Evolutionary conservation across 1,140 invertebrate genomes (phyloP).

Genomic region (Lepidurus packardi): DNA sequence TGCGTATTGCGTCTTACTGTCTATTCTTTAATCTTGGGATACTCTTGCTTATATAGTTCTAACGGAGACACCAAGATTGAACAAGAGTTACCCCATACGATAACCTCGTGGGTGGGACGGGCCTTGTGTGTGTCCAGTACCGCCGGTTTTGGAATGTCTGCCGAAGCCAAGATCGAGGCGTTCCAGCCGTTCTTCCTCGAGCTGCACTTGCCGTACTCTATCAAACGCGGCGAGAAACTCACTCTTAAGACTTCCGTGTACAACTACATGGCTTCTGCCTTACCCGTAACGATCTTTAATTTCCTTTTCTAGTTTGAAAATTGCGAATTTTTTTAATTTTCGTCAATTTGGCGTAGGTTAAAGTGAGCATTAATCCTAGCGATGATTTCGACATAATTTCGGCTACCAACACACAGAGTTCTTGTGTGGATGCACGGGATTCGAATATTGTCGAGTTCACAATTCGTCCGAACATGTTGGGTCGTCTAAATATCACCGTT

Average conservation of each 20-base stretch:
- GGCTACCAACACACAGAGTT: neutral
- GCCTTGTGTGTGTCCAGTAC: conserved; percentile 60
- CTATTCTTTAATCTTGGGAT: neutral
- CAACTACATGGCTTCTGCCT: conserved; percentile 23
- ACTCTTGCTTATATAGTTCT: conserved; percentile 44
- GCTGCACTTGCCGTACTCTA: conserved; percentile 61
- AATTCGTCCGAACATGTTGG: conserved; percentile 49
- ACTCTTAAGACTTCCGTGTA: conserved; percentile 49
- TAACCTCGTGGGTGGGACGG: conserved; percentile 66
- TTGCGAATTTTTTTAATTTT: no score
- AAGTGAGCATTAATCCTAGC: neutral
- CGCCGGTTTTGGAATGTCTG: conserved; percentile 58
- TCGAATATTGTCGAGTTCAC: conserved; percentile 49
- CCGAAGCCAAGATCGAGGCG: conserved; percentile 52
- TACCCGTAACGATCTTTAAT: conserved; percentile 51
- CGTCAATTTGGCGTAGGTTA: no score
- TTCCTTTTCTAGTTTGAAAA: no score
- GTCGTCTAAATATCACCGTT: conserved; percentile 55
- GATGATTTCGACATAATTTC: conserved; percentile 47
- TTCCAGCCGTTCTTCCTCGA: conserved; percentile 69
- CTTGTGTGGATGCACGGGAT: conserved; percentile 46
- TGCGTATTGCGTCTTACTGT: neutral
- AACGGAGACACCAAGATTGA: conserved; percentile 50
- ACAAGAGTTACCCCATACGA: conserved; percentile 60
- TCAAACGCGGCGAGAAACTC: conserved; percentile 62